Conservation (phyloP, 64 coral and sea anemone species). For the Montipora foliosa region DNA sequence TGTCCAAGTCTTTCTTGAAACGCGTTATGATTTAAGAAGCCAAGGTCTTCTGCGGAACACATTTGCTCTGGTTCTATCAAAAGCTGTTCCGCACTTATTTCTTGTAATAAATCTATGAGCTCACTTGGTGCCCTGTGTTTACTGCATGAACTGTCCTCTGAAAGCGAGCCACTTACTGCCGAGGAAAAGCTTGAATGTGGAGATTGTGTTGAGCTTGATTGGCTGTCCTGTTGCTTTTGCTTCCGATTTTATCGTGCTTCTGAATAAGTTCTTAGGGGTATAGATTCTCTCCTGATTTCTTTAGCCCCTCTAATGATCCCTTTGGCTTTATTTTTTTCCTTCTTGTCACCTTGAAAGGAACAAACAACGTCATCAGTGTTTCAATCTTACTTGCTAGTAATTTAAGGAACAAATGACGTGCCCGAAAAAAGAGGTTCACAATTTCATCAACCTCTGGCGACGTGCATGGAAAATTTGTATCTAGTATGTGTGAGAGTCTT, state of each 20-base stretch:
- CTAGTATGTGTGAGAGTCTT: too few relatives aligned
- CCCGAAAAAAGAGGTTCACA: too few relatives aligned
- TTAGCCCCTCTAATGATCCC: neutral
- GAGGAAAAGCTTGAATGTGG: neutral
- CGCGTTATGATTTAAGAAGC: neutral
- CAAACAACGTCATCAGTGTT: neutral
- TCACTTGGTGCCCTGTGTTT: neutral
- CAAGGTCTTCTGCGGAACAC: neutral
- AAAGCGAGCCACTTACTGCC: neutral
- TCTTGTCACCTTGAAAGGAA: neutral
- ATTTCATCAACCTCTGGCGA: too few relatives aligned
- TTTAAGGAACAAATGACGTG: neutral
- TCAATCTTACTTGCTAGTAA: neutral
- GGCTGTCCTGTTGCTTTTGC: neutral
- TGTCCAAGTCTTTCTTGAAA: neutral
- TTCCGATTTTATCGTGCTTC: neutral
- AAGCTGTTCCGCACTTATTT: slow-evolving; percentile 26
- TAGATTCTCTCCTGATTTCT: neutral
- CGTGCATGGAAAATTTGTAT: too few relatives aligned
- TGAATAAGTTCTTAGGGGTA: neutral
- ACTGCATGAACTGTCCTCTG: neutral
- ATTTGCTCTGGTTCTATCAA: slow-evolving; percentile 18
- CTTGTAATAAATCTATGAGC: slow-evolving; percentile 3
- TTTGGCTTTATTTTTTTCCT: neutral
- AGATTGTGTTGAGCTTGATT: neutral